These are phyloP conservation scores for Hydrolagus colliei DNA, from an alignment of 2,797 vertebrate species.

Conservation along the genomic window DNA sequence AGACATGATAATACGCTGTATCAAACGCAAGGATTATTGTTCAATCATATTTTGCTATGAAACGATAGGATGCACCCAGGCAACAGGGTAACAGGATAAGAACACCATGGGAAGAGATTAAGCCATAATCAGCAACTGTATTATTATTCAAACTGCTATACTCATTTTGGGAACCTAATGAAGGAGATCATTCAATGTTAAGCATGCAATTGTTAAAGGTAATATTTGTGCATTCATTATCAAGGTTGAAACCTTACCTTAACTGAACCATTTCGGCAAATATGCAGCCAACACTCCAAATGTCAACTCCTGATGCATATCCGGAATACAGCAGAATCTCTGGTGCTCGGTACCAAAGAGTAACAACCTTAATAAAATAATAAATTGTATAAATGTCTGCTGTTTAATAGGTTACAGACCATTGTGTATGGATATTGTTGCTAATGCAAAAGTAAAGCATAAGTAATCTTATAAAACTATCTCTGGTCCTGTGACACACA, in stretches of 20 bases:
- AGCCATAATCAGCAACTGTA: no score
- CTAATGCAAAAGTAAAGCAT: neutral
- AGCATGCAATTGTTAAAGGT: neutral
- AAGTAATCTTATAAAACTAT: no score
- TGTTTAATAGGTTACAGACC: neutral
- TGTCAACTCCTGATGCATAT: conserved; percentile 64
- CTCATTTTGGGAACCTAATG: neutral
- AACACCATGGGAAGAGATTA: neutral
- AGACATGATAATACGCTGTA: no score
- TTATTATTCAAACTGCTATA: neutral
- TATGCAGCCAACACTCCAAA: conserved; percentile 68
- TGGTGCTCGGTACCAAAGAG: conserved; percentile 67
- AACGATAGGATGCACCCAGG: no score
- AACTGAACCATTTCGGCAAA: conserved; percentile 64
- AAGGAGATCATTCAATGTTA: no score
- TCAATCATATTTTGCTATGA: neutral
- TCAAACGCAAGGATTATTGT: no score
- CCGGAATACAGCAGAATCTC: conserved; percentile 62
- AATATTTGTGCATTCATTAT: neutral
- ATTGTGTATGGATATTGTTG: neutral
- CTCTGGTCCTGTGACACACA: no score
- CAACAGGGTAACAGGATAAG: neutral
- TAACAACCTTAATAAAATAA: conserved; percentile 55
- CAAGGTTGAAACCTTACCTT: conserved; percentile 44
- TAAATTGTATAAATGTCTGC: neutral